Conservation (phyloP, 2,113 vertebrate species). For the Strix aluco region DNA sequence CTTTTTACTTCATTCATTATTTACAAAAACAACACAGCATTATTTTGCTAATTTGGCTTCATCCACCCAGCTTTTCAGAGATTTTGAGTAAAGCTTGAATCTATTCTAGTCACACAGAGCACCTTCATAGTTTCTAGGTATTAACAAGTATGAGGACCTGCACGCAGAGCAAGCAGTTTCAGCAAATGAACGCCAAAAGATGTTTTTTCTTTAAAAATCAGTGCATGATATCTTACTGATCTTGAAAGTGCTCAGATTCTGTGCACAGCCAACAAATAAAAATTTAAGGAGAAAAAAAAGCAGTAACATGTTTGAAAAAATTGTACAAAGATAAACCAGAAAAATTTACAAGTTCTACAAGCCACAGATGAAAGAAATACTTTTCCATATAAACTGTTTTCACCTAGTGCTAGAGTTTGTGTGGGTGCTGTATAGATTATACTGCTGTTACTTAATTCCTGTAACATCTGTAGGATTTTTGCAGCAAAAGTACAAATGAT, state of each 20-base stretch:
- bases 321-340: not conserved
- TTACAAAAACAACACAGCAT: not conserved
- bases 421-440: not conserved
- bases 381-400: not conserved
- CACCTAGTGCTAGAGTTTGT: not conserved
- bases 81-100: not conserved
- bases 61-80: not conserved
- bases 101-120: not conserved
- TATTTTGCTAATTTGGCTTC: not conserved
- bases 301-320: not conserved
- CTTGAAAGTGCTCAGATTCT: not conserved
- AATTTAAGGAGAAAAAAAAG: not conserved
- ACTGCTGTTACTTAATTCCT: not conserved
- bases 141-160: not conserved
- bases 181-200: not conserved
- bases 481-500: not conserved
- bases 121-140: not conserved
- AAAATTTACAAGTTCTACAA: not conserved
- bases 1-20: not conserved
- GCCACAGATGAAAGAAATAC: not conserved
- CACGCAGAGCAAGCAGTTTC: not conserved
- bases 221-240: not conserved
- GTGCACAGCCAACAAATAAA: not conserved
- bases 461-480: conserved; percentile 17
- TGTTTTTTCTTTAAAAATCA: not conserved